phyloP scores from a whole-genome alignment of 2,888 invertebrate species.

The Steromphala cineraria region DNA sequence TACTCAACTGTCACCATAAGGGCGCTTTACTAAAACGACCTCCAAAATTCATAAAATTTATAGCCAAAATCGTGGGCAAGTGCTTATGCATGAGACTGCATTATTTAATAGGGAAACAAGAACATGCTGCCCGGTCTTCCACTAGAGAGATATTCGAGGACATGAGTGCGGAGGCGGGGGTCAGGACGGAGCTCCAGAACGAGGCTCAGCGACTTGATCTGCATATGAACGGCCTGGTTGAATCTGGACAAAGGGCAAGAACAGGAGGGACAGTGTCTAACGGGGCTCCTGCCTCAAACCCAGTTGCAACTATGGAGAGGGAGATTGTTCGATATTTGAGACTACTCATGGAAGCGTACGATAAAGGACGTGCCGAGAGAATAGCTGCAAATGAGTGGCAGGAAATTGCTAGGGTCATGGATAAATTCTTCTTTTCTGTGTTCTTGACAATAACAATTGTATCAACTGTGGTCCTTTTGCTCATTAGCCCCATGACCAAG shows the following conservation, averaged over 20 bases:
- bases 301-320: conserved; percentile 43
- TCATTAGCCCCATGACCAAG: conserved; percentile 75
- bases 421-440: conserved; percentile 78
- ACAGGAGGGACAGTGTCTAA: neutral
- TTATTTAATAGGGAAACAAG: conserved; percentile 32
- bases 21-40: conserved; percentile 63
- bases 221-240: conserved; percentile 15
- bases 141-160: neutral
- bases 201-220: conserved; percentile 8
- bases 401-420: conserved; percentile 77
- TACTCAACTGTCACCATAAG: conserved; percentile 75
- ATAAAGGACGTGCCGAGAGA: conserved; percentile 54
- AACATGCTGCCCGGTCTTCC: neutral
- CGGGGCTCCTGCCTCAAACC: neutral
- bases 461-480: conserved; percentile 76
- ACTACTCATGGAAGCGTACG: conserved; percentile 59
- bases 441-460: conserved; percentile 76
- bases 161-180: neutral
- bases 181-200: neutral
- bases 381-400: conserved; percentile 68
- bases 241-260: conserved; percentile 1
- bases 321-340: conserved; percentile 66
- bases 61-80: conserved; percentile 55
- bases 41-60: conserved; percentile 63
- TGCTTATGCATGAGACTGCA: conserved; percentile 52